Base-by-base conservation (phyloP, 2,888 invertebrate genomes). In the Caenorhabditis doughertyi region DNA sequence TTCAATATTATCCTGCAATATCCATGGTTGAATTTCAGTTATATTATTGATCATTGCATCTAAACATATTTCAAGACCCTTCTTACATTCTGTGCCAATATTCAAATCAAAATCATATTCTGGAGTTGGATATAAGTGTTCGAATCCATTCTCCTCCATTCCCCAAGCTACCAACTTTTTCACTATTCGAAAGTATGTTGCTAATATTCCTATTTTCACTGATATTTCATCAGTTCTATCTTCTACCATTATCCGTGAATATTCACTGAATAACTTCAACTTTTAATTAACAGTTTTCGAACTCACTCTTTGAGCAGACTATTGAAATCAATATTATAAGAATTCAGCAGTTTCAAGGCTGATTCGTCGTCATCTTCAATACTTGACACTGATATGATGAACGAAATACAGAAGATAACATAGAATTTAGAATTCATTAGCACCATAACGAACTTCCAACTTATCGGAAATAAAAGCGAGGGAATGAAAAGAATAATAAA, bases 171-270 rank as follows among this genome's bases (percentile, higher is more conserved):
- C 76, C 2, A 84, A 16, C 27, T 70, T 73, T 35, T 83, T 84
- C 27, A 77, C 62, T 35, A 83, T 32, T 32, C 84, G 81, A 42
- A 84, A 83, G 64, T 86, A 86, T 3, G 73, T 70, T 1, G 83
- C 84, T 11, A 86, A 29, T 18, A 83, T 68, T 47, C 86, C 86
- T 1, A 86, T 62, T 65, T 81, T 79, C 3, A 74, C 65, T 18
- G 49, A 49, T 8, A 83, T 32, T 5, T 77, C 79, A n/a, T 74
- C 74, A 3, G 39, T 29, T 18, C 65, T 39, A 13, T 64, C 74
- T n/a, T 74, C 74, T 3, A 68, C 39, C 4, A 65, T 51, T 8
- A 77, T 47, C 60, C 79, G 56, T 3, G 79, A 72, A 21, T 71
- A 79, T 47, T 83, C 83, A 25, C 83, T 83, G 35, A 25, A 67